Percentiles rank a stretch among this genome's conserved stretches.
Conservation (phyloP, 2,797 vertebrate genomes). For the Epinephelus malabaricus region DNA sequence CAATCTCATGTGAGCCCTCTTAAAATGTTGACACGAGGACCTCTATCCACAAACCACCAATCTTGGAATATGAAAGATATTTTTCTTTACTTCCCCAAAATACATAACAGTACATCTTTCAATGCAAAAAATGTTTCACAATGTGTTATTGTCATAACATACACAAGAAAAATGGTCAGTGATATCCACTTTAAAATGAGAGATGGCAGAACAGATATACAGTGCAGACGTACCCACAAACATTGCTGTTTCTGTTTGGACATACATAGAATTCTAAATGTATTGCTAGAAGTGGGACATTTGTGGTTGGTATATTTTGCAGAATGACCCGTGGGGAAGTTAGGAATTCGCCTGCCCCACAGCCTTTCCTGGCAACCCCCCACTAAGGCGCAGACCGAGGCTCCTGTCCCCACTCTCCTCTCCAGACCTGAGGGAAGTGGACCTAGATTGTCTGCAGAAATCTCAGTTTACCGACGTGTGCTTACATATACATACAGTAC, state of each 20-base stretch:
- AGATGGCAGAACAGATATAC: slow-evolving; percentile 56
- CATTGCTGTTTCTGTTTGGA: slow-evolving; percentile 56
- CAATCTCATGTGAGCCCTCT: slow-evolving; percentile 28
- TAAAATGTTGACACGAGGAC: slow-evolving; percentile 44
- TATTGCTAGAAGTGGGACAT: slow-evolving; percentile 44
- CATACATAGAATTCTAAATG: slow-evolving; percentile 46
- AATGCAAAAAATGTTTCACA: slow-evolving; percentile 50
- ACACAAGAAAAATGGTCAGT: slow-evolving; percentile 42
- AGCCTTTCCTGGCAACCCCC: slow-evolving; percentile 39
- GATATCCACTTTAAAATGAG: slow-evolving; percentile 43
- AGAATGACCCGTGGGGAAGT: slow-evolving; percentile 36
- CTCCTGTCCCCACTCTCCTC: slow-evolving; percentile 7
- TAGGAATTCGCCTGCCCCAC: slow-evolving; percentile 49
- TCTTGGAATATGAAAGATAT: slow-evolving; percentile 53
- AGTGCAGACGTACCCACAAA: slow-evolving; percentile 60
- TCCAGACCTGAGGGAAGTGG: slow-evolving; percentile 19
- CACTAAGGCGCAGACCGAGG: slow-evolving; percentile 18
- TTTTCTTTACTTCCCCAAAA: slow-evolving; percentile 64
- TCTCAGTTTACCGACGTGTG: slow-evolving; percentile 20
- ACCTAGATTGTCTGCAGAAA: slow-evolving; percentile 11
- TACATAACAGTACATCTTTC: slow-evolving; percentile 57
- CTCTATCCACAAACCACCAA: slow-evolving; percentile 57
- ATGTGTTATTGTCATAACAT: slow-evolving; percentile 60
- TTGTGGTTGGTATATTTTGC: slow-evolving; percentile 57
- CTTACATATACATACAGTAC: neutral